Evolutionary conservation across 2,888 invertebrate genomes (phyloP).

Genomic region (Melieria crassipennis): DNA sequence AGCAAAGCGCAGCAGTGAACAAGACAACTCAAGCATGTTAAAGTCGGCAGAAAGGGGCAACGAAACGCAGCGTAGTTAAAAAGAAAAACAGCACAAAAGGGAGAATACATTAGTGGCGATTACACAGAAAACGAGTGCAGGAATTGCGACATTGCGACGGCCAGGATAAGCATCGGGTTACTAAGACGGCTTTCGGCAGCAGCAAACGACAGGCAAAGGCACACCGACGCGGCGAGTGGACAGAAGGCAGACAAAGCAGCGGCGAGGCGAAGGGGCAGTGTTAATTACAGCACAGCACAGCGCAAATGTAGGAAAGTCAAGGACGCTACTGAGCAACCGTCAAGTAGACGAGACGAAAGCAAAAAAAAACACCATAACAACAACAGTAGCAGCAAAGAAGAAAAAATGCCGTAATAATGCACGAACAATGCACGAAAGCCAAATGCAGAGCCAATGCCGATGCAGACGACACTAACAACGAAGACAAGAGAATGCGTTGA

Average conservation of each 20-base stretch:
- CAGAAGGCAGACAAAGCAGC: neutral
- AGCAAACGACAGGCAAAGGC: neutral
- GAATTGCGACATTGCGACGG: neutral
- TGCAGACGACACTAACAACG: neutral
- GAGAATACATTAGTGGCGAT: neutral
- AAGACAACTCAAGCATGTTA: neutral
- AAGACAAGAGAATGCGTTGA: too few species aligned
- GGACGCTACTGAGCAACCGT: neutral
- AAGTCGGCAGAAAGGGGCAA: neutral
- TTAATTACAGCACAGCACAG: neutral
- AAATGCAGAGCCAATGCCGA: neutral
- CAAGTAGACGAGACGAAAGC: neutral
- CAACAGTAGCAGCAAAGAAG: neutral
- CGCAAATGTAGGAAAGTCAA: neutral
- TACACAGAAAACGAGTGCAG: neutral
- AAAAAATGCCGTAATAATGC: neutral
- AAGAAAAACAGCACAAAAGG: neutral
- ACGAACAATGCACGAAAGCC: neutral
- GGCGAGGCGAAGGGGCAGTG: neutral
- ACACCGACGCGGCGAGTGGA: neutral
- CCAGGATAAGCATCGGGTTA: too few species aligned
- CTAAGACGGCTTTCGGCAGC: too few species aligned
- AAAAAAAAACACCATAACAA: neutral
- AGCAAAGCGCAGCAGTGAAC: neutral
- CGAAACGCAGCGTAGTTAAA: neutral